These are phyloP conservation scores for Pachyrhynchus sulphureomaculatus DNA, from an alignment of 1,140 invertebrate species.

Conservation along the genomic window DNA sequence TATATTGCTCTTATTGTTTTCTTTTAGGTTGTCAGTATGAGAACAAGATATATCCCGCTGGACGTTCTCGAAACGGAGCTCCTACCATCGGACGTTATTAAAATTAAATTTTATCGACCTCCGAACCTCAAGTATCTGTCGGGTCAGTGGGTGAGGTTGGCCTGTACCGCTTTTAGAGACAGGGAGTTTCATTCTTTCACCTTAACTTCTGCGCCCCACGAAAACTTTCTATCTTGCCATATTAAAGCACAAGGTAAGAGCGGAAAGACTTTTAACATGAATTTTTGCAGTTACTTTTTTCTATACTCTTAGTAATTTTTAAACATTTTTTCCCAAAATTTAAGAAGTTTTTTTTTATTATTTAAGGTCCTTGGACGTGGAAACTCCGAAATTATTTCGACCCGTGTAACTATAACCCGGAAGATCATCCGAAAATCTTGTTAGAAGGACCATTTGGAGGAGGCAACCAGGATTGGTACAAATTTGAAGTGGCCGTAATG, in stretches of 20 bases:
- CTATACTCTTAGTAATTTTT: not conserved
- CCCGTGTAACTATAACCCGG: conserved; percentile 88
- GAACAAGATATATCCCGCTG: conserved; percentile 91
- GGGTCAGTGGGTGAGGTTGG: conserved; percentile 84
- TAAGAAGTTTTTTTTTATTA: not conserved
- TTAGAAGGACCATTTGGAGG: conserved; percentile 98
- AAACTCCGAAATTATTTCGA: conserved; percentile 96
- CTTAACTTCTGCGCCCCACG: conserved; percentile 95
- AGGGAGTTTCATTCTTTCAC: conserved; percentile 98
- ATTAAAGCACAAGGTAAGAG: conserved; percentile 86
- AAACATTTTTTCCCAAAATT: too few relatives aligned
- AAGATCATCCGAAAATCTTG: conserved; percentile 83
- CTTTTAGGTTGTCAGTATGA: conserved; percentile 77
- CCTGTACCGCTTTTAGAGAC: conserved; percentile 88
- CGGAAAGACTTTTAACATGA: too few relatives aligned
- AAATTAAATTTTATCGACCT: conserved; percentile 90
- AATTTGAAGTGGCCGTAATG: conserved; percentile 97
- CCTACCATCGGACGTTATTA: conserved; percentile 92
- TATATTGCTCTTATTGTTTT: not conserved
- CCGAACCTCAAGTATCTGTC: conserved; percentile 96
- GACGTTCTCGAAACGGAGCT: conserved; percentile 95
- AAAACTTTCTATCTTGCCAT: conserved; percentile 95
- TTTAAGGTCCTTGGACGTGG: conserved; percentile 92
- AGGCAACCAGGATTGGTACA: conserved; percentile 99
- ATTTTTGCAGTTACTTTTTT: too few relatives aligned